Conservation (phyloP, 2,888 invertebrate genomes). For the Clunio marinus region DNA sequence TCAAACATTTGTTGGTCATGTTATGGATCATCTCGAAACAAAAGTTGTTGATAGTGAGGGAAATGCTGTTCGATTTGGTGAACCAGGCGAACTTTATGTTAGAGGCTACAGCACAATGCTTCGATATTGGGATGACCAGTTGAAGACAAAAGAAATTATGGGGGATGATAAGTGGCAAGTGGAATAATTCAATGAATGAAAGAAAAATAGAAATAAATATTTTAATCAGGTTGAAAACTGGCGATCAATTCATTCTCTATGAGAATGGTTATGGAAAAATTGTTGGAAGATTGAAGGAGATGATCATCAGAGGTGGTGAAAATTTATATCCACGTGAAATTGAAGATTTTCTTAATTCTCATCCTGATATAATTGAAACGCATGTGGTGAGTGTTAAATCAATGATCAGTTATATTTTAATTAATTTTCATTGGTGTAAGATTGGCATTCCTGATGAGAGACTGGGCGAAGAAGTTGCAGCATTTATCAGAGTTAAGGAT, state of each 20-base stretch:
- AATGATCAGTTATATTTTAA: background rate
- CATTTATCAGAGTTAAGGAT: constrained; percentile 57
- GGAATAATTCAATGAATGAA: too few species aligned
- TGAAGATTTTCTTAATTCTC: constrained; percentile 65
- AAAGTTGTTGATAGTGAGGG: constrained; percentile 60
- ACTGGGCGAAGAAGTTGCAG: constrained; percentile 69
- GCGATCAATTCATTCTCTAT: constrained; percentile 29
- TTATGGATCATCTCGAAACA: constrained; percentile 57
- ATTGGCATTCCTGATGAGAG: constrained; percentile 56
- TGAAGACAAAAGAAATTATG: constrained; percentile 64
- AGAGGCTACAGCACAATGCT: constrained; percentile 69
- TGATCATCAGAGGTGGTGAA: constrained; percentile 77
- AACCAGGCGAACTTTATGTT: constrained; percentile 67
- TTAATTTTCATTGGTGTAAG: background rate
- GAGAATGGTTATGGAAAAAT: constrained; percentile 62
- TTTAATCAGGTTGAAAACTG: constrained; percentile 20
- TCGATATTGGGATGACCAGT: constrained; percentile 69
- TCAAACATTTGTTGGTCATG: constrained; percentile 55
- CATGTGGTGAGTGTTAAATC: constrained; percentile 55
- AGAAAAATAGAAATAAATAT: constrained; percentile 57
- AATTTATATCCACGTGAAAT: constrained; percentile 78
- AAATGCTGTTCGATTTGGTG: constrained; percentile 60
- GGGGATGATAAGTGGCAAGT: constrained; percentile 66
- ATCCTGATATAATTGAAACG: constrained; percentile 64
- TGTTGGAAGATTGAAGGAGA: constrained; percentile 68